These are phyloP conservation scores for Tangara arthus DNA, from an alignment of 2,797 vertebrate species.

Conservation along the genomic window DNA sequence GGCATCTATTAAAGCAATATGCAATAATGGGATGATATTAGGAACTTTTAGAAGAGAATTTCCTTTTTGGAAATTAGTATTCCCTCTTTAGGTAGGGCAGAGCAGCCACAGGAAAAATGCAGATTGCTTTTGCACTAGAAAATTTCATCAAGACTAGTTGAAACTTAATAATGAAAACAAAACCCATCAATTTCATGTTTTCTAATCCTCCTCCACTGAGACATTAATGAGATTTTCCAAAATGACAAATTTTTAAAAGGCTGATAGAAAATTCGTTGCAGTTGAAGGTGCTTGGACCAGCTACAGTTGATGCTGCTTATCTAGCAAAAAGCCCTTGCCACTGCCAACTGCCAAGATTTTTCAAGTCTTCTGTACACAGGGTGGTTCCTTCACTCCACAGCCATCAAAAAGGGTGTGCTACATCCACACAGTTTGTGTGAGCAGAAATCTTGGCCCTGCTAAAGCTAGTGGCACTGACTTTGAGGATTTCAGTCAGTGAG, in stretches of 20 bases:
- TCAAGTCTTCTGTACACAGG: not conserved
- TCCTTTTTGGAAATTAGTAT: not conserved
- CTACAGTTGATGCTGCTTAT: not conserved
- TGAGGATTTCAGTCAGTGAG: not conserved
- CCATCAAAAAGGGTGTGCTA: not conserved
- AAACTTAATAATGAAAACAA: not conserved
- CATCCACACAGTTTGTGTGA: not conserved
- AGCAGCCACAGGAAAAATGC: not conserved
- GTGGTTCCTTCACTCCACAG: not conserved
- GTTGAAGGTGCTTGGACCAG: not conserved
- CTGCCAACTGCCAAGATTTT: not conserved
- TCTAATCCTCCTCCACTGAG: not conserved
- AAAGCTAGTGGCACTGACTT: not conserved
- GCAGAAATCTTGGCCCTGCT: not conserved
- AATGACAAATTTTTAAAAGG: not conserved
- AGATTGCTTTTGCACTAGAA: not conserved
- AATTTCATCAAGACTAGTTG: not conserved
- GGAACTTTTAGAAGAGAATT: not conserved
- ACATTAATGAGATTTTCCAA: not conserved
- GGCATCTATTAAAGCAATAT: not conserved
- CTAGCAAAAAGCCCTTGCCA: not conserved
- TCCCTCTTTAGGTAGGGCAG: not conserved
- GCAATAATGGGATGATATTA: not conserved
- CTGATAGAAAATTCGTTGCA: not conserved
- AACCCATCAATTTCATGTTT: not conserved